Conservation (phyloP, 2,888 invertebrate genomes). For the Drosophila recens region DNA sequence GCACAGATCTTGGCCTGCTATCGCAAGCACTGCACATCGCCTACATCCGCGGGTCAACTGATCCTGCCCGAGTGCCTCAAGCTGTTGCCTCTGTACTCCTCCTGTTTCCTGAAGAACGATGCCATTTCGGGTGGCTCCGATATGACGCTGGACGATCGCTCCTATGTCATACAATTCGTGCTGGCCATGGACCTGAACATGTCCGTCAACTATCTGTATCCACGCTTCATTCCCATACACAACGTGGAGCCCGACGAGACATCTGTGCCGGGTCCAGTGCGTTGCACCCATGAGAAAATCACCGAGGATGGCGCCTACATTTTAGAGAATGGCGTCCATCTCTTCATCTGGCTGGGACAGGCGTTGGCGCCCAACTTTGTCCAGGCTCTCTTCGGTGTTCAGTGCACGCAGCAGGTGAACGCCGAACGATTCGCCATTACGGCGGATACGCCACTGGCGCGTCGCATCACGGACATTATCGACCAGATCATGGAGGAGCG, state of each 20-base stretch:
- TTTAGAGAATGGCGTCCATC: slow-evolving; percentile 97
- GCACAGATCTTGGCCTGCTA: slow-evolving; percentile 97
- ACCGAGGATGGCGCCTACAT: slow-evolving; percentile 94
- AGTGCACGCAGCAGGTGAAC: slow-evolving; percentile 92
- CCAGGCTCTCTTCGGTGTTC: slow-evolving; percentile 95
- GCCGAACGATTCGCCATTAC: slow-evolving; percentile 90
- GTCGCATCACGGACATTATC: slow-evolving; percentile 90
- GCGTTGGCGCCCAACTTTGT: slow-evolving; percentile 92
- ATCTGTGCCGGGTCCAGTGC: slow-evolving; percentile 89
- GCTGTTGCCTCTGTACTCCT: slow-evolving; percentile 96
- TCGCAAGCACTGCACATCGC: slow-evolving; percentile 97
- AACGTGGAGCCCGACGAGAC: slow-evolving; percentile 87
- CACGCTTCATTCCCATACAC: slow-evolving; percentile 94
- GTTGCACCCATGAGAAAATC: slow-evolving; percentile 96
- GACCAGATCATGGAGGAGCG: slow-evolving; percentile 90
- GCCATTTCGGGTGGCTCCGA: slow-evolving; percentile 97
- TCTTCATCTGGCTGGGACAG: slow-evolving; percentile 98
- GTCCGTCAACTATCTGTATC: slow-evolving; percentile 96
- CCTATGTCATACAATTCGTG: slow-evolving; percentile 96
- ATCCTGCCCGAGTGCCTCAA: slow-evolving; percentile 99
- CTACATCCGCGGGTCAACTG: slow-evolving; percentile 97
- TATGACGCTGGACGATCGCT: slow-evolving; percentile 97
- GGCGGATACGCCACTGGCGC: slow-evolving; percentile 91
- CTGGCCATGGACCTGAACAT: slow-evolving; percentile 94
- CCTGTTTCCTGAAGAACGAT: slow-evolving; percentile 96